Conservation (phyloP, 2,888 invertebrate genomes). For the Teleiodes luculella region DNA sequence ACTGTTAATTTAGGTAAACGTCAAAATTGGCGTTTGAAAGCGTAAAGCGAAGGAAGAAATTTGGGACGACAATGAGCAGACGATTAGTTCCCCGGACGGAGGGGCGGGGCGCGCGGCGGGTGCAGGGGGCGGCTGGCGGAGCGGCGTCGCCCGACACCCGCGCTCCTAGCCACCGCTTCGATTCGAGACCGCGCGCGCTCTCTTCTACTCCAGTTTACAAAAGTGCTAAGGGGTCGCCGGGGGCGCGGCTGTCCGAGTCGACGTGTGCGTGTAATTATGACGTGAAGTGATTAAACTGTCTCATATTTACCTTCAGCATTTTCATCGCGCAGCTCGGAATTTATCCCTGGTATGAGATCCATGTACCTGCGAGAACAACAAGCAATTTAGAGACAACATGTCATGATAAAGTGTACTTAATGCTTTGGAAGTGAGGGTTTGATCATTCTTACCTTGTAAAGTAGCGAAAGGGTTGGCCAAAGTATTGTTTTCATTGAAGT, state of each 20-base stretch:
- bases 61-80: conserved; percentile 7
- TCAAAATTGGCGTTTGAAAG: conserved; percentile 10
- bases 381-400: conserved; percentile 3
- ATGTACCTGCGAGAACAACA: conserved; percentile 52
- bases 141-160: conserved; percentile 64
- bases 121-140: conserved; percentile 26
- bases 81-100: conserved; percentile 12
- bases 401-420: background rate
- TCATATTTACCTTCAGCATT: conserved; percentile 68
- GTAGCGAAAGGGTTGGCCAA: conserved; percentile 73
- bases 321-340: conserved; percentile 66
- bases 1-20: too few species aligned
- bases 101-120: conserved; percentile 30
- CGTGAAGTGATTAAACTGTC: conserved; percentile 47
- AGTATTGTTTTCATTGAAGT: conserved; percentile 65
- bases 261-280: conserved; percentile 73
- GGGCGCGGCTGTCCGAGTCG: conserved; percentile 78
- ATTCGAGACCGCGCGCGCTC: conserved; percentile 47
- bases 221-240: conserved; percentile 64
- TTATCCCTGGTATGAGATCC: conserved; percentile 69
- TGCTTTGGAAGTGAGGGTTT: background rate
- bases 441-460: conserved; percentile 46
- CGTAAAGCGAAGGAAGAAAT: background rate
- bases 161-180: conserved; percentile 64
- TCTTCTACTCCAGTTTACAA: conserved; percentile 42